Evolutionary conservation across 2,113 vertebrate species (phyloP), one percentile per base, ranked within the genome.

Genomic region (Rousettus leschenaultii): DNA sequence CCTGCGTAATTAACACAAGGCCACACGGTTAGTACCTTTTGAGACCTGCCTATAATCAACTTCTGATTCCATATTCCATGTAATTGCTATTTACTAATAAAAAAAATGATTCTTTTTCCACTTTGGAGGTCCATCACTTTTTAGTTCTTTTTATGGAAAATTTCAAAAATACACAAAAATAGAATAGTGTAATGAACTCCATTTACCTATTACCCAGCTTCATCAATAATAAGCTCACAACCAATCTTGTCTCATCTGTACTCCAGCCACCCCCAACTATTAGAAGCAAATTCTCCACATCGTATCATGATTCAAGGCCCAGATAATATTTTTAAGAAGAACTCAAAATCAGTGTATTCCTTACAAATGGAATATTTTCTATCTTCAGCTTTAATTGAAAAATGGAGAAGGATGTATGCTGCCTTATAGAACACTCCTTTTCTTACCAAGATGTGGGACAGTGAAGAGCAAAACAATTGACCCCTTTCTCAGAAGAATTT

Each of bases 401-500:
- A 70, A 55, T 19, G 14, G 51, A 84, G 53, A 66, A 74, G 65
- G 70, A 33, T 38, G n/a, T 40, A 48, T 7, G 26, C 24, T 83
- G 38, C 18, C 75, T 80, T 21, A 55, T 21, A 63, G 90, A 94
- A 13, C 5, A 48, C 7, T 94, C 43, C 12, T 86, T 66, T 92
- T 87, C 90, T 85, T 59, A 82, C 45, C 10, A 51, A 96, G 65
- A 94, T 51, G 40, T 92, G 77, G 91, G 75, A 93, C 86, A 73
- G 28, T 15, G 22, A 92, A 73, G 57, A 92, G 71, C 55, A 94
- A 91, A 94, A 59, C 75, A 95, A 57, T 4, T 96, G 94, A 90
- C 57, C 51, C 26, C 65, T 93, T 85, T 95, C 59, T 93, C 78
- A 90, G 63, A 78, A 92, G 71, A 92, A 91, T 92, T 96, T 96